These are phyloP conservation scores for Drosophila jambulina DNA, from an alignment of 1,140 invertebrate species.

Conservation along the genomic window DNA sequence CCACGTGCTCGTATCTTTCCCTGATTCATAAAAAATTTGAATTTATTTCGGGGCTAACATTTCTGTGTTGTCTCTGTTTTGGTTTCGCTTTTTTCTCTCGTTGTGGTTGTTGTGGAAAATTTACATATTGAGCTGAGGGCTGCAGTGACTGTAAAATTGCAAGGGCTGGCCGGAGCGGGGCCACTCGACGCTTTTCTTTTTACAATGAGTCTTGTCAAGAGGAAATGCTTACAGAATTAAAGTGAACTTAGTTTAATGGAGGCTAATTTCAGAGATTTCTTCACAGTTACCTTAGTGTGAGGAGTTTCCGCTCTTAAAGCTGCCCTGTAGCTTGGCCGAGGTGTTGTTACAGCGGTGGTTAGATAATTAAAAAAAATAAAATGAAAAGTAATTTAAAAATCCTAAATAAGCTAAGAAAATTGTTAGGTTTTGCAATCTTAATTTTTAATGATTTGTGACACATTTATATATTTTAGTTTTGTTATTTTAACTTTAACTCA, in stretches of 20 bases:
- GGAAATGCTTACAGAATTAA: constrained; percentile 35
- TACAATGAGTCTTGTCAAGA: constrained; percentile 24
- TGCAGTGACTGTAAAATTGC: constrained; percentile 29
- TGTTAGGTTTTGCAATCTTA: neutral
- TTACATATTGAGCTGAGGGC: constrained; percentile 62
- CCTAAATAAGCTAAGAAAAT: neutral
- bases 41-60: constrained; percentile 66
- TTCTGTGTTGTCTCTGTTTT: constrained; percentile 46
- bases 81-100: constrained; percentile 17
- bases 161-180: constrained; percentile 18
- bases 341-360: neutral
- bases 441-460: neutral
- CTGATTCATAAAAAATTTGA: constrained; percentile 79
- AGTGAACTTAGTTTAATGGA: constrained; percentile 30
- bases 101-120: constrained; percentile 32
- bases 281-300: constrained; percentile 29
- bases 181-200: constrained; percentile 13
- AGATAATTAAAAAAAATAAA: neutral
- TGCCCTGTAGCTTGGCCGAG: neutral
- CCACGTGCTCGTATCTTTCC: constrained; percentile 38
- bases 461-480: neutral
- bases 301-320: constrained; percentile 28
- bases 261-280: constrained; percentile 31
- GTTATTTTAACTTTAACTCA: neutral
- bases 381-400: neutral